Evolutionary conservation across 2,113 vertebrate genomes (phyloP).

Genomic region (Pelobates fuscus): DNA sequence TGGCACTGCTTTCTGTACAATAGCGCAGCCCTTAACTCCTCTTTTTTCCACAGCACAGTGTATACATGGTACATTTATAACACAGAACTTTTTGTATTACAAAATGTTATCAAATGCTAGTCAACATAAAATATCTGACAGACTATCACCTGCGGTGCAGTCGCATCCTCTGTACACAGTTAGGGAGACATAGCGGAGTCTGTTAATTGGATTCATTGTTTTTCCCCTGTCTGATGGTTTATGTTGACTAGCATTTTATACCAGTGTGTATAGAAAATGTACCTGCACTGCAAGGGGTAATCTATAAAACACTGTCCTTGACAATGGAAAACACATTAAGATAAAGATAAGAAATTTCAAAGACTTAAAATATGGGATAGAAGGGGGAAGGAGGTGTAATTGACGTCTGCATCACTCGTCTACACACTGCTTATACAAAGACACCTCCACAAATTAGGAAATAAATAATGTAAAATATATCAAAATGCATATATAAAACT

Average conservation of each 20-base stretch:
- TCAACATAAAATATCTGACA: not conserved
- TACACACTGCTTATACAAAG: too few species aligned
- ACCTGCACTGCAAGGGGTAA: not conserved
- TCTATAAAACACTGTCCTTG: not conserved
- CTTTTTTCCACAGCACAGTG: too few species aligned
- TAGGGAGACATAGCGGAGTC: too few species aligned
- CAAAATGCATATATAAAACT: not conserved
- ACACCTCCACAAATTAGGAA: not conserved
- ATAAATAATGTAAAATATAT: not conserved
- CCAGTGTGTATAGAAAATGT: too few species aligned
- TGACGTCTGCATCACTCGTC: not conserved
- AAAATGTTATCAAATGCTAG: not conserved
- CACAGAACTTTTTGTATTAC: not conserved
- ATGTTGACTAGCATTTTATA: too few species aligned
- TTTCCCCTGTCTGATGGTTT: not conserved
- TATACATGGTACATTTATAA: too few species aligned
- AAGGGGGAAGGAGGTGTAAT: not conserved
- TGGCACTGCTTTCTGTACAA: too few species aligned
- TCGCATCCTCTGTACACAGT: too few species aligned
- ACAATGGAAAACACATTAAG: not conserved
- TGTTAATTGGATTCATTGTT: too few species aligned
- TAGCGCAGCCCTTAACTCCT: too few species aligned
- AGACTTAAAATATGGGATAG: not conserved
- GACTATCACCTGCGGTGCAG: not conserved
- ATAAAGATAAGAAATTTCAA: conserved; percentile 1